These are phyloP conservation scores for Saiga tatarica DNA, from an alignment of 2,113 vertebrate genomes.

Conservation along the genomic window DNA sequence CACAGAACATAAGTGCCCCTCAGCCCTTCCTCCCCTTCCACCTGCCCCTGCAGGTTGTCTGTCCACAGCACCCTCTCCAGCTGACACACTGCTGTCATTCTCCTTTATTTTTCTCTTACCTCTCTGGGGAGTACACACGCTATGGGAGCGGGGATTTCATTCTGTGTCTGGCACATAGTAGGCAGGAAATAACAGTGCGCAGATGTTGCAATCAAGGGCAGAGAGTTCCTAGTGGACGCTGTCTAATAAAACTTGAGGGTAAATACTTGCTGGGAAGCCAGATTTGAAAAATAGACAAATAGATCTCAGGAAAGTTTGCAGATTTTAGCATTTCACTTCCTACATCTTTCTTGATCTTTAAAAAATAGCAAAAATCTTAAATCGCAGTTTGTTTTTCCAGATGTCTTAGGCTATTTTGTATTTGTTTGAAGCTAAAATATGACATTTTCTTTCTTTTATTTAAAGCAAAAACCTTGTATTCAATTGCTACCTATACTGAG, in stretches of 20 bases:
- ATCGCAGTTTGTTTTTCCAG: neutral
- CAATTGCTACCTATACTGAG: neutral
- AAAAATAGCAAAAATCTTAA: neutral
- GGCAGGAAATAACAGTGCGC: neutral
- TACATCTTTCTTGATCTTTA: neutral
- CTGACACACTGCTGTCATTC: neutral
- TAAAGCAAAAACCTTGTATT: neutral
- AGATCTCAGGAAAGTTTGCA: neutral
- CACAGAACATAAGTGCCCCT: neutral
- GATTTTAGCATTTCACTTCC: neutral
- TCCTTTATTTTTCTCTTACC: neutral
- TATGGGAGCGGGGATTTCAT: neutral
- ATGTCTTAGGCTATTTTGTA: neutral
- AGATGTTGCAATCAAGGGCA: neutral
- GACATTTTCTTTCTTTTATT: neutral
- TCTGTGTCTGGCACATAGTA: neutral
- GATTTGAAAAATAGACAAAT: neutral
- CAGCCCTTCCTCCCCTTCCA: rapidly evolving
- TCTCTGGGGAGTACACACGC: neutral
- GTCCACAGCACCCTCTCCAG: neutral
- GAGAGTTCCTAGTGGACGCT: neutral
- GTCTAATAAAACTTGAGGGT: neutral
- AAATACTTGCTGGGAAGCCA: neutral
- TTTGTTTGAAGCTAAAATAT: neutral
- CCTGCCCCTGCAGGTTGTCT: too few species aligned